Percentiles rank a stretch among this genome's conserved stretches.
Conservation (phyloP, 1,140 invertebrate genomes). For the Chionoecetes opilio region DNA sequence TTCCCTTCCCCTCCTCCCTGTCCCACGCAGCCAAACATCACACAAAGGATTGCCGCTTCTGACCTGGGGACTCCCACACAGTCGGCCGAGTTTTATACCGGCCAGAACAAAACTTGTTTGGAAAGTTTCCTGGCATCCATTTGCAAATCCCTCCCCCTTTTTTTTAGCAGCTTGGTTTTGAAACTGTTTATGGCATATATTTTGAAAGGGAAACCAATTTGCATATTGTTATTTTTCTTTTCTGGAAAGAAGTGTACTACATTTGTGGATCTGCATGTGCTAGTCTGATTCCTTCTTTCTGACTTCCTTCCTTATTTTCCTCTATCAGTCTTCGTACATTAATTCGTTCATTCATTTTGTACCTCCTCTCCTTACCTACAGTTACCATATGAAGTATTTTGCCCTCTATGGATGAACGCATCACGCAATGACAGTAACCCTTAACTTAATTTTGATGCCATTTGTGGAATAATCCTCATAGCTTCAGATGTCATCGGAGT, state of each 20-base stretch:
- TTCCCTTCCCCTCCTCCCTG: background rate
- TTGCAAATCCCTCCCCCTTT: constrained; percentile 61
- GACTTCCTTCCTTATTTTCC: background rate
- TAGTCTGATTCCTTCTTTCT: background rate
- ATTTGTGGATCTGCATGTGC: background rate
- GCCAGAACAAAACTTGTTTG: constrained; percentile 40
- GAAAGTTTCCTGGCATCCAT: constrained; percentile 45
- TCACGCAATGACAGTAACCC: too few relatives aligned
- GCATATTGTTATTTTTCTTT: constrained; percentile 53
- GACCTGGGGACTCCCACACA: constrained; percentile 44
- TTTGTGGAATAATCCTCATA: too few relatives aligned
- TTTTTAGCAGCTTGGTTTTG: constrained; percentile 50
- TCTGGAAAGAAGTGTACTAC: background rate
- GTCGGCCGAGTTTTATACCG: constrained; percentile 32
- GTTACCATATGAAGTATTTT: too few relatives aligned
- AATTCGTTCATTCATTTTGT: background rate
- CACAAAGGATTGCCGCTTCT: constrained; percentile 38
- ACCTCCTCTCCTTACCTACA: background rate
- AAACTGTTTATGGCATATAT: constrained; percentile 66
- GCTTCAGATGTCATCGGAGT: too few relatives aligned
- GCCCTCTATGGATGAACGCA: too few relatives aligned
- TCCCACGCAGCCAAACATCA: constrained; percentile 19
- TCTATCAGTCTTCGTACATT: background rate
- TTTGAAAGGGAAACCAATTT: constrained; percentile 68
- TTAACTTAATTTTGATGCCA: too few relatives aligned